Conservation (phyloP, 2,888 invertebrate species). For the Pherbina coryleti region DNA sequence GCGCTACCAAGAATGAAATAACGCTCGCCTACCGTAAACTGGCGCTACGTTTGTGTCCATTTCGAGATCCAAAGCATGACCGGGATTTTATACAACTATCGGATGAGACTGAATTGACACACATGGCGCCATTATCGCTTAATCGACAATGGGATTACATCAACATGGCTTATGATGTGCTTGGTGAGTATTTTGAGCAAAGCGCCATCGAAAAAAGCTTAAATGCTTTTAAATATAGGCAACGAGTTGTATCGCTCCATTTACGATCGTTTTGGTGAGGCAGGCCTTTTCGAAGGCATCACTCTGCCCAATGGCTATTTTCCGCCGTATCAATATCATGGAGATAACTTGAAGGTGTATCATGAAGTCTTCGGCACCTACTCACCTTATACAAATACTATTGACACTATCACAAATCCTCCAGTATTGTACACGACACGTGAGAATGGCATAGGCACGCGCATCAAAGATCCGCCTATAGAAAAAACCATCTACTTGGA, state of each 20-base stretch:
- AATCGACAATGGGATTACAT: constrained; percentile 68
- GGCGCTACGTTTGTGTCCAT: constrained; percentile 71
- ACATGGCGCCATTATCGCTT: constrained; percentile 56
- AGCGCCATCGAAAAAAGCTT: neutral
- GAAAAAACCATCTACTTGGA: constrained; percentile 73
- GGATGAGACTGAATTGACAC: constrained; percentile 56
- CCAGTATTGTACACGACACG: constrained; percentile 75
- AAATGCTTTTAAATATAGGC: constrained; percentile 42
- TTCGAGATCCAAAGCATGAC: constrained; percentile 67
- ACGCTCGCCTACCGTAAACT: constrained; percentile 76
- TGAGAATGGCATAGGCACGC: constrained; percentile 75
- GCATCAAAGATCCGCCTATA: constrained; percentile 75
- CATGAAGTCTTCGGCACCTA: constrained; percentile 85
- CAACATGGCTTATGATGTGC: constrained; percentile 85
- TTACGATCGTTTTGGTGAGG: constrained; percentile 91
- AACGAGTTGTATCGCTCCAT: constrained; percentile 75
- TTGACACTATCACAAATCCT: constrained; percentile 77
- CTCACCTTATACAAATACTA: constrained; percentile 84
- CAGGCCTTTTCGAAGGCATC: constrained; percentile 85
- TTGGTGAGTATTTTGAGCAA: constrained; percentile 67
- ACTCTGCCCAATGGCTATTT: constrained; percentile 78
- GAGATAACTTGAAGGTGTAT: constrained; percentile 81
- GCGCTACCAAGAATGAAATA: constrained; percentile 77
- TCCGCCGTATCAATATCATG: constrained; percentile 84
- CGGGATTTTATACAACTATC: constrained; percentile 72